These are phyloP conservation scores for Balaeniceps rex DNA, from an alignment of 2,113 vertebrate genomes.

Conservation along the genomic window DNA sequence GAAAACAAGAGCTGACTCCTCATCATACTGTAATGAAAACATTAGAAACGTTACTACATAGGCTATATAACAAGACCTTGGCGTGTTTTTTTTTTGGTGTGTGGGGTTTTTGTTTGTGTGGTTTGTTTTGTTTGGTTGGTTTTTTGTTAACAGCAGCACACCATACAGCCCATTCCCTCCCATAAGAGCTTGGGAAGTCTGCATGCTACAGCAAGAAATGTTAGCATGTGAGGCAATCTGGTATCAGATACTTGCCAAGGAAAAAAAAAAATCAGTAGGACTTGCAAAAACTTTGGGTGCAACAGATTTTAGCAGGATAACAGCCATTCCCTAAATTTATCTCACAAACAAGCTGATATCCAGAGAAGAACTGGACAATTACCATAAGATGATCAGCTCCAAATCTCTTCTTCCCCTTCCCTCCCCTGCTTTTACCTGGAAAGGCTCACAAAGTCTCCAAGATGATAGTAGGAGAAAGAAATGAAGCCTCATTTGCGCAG, in stretches of 20 bases:
- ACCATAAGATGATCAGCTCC: rapidly evolving
- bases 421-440: neutral
- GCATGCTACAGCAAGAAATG: neutral
- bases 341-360: neutral
- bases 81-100: neutral
- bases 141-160: neutral
- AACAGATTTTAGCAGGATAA: neutral
- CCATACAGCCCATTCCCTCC: neutral
- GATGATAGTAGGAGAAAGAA: neutral
- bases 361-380: neutral
- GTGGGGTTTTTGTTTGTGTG: too few species aligned
- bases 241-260: neutral
- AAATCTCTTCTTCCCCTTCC: neutral
- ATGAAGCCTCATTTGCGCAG: neutral
- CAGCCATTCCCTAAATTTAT: neutral
- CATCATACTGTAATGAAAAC: neutral
- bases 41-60: neutral
- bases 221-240: neutral
- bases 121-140: neutral
- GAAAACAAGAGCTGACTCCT: neutral
- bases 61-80: neutral
- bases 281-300: neutral
- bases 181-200: rapidly evolving
- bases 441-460: neutral
- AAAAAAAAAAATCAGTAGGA: neutral